These are phyloP conservation scores for Emydoidea blandingii DNA, from an alignment of 2,797 vertebrate species.

Conservation along the genomic window DNA sequence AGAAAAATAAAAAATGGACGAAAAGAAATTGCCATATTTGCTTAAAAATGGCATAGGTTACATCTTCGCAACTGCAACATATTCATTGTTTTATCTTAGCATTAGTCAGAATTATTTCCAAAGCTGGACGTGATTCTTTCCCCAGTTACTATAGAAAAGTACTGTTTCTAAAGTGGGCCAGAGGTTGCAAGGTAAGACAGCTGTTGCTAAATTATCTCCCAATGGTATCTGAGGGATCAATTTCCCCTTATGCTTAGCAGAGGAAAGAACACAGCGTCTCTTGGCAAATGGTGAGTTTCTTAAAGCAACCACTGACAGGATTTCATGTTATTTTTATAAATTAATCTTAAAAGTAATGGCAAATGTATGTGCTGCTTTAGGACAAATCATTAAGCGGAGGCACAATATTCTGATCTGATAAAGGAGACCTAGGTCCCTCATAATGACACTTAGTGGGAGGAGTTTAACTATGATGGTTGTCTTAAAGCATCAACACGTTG, in stretches of 20 bases:
- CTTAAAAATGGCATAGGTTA: neutral
- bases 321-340: neutral
- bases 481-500: constrained; percentile 15
- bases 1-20: neutral
- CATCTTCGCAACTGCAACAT: neutral
- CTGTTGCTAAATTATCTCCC: neutral
- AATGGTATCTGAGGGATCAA: neutral
- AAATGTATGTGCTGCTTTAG: neutral
- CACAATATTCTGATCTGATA: neutral
- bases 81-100: neutral
- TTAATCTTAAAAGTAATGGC: neutral
- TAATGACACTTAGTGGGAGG: neutral
- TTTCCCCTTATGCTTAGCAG: neutral
- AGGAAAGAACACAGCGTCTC: neutral
- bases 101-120: neutral
- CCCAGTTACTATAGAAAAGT: neutral
- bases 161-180: neutral
- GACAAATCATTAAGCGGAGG: neutral
- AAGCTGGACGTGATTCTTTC: neutral
- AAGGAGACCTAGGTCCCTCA: constrained; percentile 5
- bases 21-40: neutral
- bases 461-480: neutral
- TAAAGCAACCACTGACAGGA: neutral
- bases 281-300: neutral
- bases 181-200: neutral